Evolutionary conservation across 2,888 invertebrate species (phyloP), one percentile per base, ranked within the genome.

Genomic region (Imbricaverruca yamaguchii): DNA sequence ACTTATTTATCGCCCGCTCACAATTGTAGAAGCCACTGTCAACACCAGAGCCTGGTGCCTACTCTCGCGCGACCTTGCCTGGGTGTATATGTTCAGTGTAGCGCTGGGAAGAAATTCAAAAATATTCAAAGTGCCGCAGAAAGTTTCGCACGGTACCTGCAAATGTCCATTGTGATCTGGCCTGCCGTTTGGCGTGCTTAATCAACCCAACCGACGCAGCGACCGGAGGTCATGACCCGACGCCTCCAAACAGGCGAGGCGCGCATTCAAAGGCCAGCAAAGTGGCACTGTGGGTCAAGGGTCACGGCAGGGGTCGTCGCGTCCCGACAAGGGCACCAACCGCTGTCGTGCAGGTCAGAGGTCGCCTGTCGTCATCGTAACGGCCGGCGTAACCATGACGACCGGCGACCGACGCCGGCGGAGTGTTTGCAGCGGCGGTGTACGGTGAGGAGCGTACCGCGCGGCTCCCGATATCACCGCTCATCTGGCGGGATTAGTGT

Each of bases 261-360:
- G 39, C n/a, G 67, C 65, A n/a, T n/a, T 67, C 25, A n/a, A 13
- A 25, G 67, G 25, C 67, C 25, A 2, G 25, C 7, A 25, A 25
- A 67, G 67, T 67, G 67, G 67, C 67, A 25, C 67, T 0, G 25
- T 13, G 65, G 67, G 67, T 67, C 67, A 67, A 13, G 13, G 67
- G 67, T 67, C 25, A n/a, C 25, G n/a, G 7, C n/a, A 25, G n/a
- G 25, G 25, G 67, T 25, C 25, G 25, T 2, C 67, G 25, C 12
- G 25, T 67, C 67, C 67, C 67, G 67, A 13, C 67, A 23, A n/a
- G 67, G 67, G n/a, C 67, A 25, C 67, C 67, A 67, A 67, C 67
- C 67, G 67, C n/a, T 67, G 67, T 12, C 67, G 25, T 25, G 11
- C 25, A 25, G 67, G 67, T 23, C 67, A 67, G 67, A 67, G 67